A percentile compares a stretch with the other conserved stretches of the same genome.
These are phyloP conservation scores for Malthinus flaveolus DNA, from an alignment of 2,888 invertebrate genomes.

Conservation along the genomic window DNA sequence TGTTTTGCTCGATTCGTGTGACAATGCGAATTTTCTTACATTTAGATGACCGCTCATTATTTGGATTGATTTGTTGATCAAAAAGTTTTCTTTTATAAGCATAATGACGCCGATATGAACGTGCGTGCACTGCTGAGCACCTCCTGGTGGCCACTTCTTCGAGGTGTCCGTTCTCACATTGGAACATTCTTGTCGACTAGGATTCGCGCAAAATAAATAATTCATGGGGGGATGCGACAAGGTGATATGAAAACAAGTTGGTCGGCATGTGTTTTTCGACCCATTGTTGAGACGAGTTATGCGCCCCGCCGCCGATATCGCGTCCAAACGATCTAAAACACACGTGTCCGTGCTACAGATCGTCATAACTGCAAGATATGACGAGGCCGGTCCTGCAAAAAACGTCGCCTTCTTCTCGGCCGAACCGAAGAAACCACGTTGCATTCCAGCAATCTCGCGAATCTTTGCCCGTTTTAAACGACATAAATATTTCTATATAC, in stretches of 20 bases:
- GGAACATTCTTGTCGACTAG: slow-evolving; percentile 39
- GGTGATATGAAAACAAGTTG: slow-evolving; percentile 53
- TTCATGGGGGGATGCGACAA: slow-evolving; percentile 49
- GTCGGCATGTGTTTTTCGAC: slow-evolving; percentile 51
- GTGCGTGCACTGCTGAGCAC: slow-evolving; percentile 28
- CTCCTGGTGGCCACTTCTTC: slow-evolving; percentile 37
- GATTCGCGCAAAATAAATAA: slow-evolving; percentile 50
- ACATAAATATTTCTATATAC: slow-evolving; percentile 37
- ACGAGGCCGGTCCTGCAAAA: slow-evolving; percentile 29
- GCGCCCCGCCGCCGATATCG: slow-evolving; percentile 50
- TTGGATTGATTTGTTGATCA: slow-evolving; percentile 35
- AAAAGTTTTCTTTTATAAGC: slow-evolving; percentile 27
- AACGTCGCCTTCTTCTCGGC: slow-evolving; percentile 8
- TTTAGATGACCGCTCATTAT: slow-evolving; percentile 34
- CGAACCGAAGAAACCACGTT: slow-evolving; percentile 8
- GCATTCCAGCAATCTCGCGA: slow-evolving; percentile 17
- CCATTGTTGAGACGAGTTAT: slow-evolving; percentile 53
- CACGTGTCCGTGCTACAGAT: slow-evolving; percentile 49
- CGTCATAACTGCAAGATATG: slow-evolving; percentile 47
- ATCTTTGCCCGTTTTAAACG: slow-evolving; percentile 8
- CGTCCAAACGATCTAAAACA: slow-evolving; percentile 46
- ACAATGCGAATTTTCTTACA: slow-evolving; percentile 26
- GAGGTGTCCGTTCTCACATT: slow-evolving; percentile 44
- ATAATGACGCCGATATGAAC: slow-evolving; percentile 32
- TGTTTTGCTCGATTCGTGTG: slow-evolving; percentile 38